Evolutionary conservation across 64 coral and sea anemone genomes (phyloP).

Genomic region (Platygyra sinensis): DNA sequence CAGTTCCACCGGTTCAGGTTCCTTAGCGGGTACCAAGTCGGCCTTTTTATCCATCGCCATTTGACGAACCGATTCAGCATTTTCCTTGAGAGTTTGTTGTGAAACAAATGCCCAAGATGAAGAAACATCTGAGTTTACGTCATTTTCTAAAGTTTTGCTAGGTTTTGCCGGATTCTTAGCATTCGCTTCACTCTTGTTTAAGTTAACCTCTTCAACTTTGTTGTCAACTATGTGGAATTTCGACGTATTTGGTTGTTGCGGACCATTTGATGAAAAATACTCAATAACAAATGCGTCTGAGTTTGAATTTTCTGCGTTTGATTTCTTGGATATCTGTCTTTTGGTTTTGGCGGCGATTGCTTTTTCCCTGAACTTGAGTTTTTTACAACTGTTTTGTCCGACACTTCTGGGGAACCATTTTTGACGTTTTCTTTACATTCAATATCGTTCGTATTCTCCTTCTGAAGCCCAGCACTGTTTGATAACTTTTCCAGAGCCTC

Average conservation of each 20-base stretch:
- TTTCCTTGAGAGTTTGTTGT: too few relatives aligned
- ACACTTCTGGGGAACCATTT: neutral
- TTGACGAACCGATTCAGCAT: too few relatives aligned
- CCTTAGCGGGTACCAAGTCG: neutral
- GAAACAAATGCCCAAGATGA: neutral
- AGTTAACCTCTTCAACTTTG: conserved; percentile 19
- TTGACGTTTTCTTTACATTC: neutral
- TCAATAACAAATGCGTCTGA: conserved; percentile 70
- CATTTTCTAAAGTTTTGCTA: neutral
- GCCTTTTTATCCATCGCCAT: too few relatives aligned
- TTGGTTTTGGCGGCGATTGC: conserved; percentile 49
- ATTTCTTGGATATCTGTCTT: conserved; percentile 49
- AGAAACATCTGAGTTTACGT: neutral
- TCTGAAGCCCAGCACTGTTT: neutral
- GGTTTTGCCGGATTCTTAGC: too few relatives aligned
- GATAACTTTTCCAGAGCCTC: conserved; percentile 57
- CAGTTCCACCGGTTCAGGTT: neutral
- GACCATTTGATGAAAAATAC: conserved; percentile 31
- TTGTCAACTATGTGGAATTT: conserved; percentile 21
- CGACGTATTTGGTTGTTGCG: neutral
- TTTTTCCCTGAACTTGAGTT: neutral
- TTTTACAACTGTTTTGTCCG: neutral
- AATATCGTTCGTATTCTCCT: neutral
- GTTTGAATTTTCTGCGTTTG: conserved; percentile 28
- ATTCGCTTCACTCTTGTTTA: neutral